Conservation (phyloP, 2,113 vertebrate genomes). For the Bungarus multicinctus region DNA sequence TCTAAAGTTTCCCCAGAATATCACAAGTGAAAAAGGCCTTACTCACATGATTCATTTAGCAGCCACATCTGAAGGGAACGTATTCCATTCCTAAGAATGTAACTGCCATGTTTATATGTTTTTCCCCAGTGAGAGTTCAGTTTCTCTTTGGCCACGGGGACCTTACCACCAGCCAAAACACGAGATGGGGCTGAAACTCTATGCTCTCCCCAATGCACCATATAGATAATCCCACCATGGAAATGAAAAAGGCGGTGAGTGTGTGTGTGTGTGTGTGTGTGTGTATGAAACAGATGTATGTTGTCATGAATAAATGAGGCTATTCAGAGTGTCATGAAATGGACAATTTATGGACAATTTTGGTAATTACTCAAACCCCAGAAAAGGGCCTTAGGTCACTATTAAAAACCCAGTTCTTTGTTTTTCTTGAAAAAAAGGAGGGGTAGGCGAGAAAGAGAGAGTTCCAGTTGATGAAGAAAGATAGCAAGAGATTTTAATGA, state of each 20-base stretch:
- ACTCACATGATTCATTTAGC: not conserved
- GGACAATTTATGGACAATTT: conserved; percentile 58
- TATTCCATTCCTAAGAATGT: conserved; percentile 9
- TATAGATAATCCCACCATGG: not conserved
- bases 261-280: conserved; percentile 49
- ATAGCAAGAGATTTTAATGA: conserved; percentile 53
- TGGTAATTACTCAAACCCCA: conserved; percentile 57
- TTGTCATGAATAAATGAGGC: conserved; percentile 57
- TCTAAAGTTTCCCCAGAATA: not conserved
- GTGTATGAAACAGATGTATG: conserved; percentile 62
- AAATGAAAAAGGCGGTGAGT: not conserved
- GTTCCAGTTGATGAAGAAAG: conserved; percentile 55
- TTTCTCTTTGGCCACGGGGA: conserved; percentile 58
- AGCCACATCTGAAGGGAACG: conserved; percentile 20
- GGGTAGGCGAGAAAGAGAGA: conserved; percentile 37
- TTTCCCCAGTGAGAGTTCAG: conserved; percentile 43
- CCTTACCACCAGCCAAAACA: conserved; percentile 54
- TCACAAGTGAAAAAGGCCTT: not conserved
- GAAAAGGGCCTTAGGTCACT: conserved; percentile 46
- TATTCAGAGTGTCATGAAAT: conserved; percentile 57
- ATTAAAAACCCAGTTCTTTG: conserved; percentile 50
- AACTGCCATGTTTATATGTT: conserved; percentile 41
- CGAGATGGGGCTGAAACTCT: conserved; percentile 56
- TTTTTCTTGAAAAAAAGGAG: conserved; percentile 37
- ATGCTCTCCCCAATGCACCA: not conserved